Base-by-base conservation (phyloP, 2,888 invertebrate species). In the Fabriciana adippe region DNA sequence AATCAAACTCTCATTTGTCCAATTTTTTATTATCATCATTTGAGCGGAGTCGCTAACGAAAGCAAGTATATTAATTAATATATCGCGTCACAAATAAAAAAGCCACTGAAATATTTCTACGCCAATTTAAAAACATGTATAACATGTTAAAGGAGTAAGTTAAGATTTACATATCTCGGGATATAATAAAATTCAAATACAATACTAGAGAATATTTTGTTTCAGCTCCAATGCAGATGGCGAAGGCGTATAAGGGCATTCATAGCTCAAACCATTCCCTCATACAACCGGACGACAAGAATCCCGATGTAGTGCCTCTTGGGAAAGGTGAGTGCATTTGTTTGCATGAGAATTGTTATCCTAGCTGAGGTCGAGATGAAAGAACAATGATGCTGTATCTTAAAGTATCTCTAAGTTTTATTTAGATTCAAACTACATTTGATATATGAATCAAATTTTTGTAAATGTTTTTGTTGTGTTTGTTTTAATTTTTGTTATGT, bases 301-400 rank as follows among this genome's bases (percentile, higher is more conserved):
- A 97, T 92, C 97, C 97, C 41, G 97, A 97, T 84, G 97, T 97
- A 73, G 96, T 97, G 70, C 97, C 97, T 41, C 95, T 96, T 76
- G 97, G 96, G 84, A 97, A 97, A 95, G 97, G 97, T 97, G 66
- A 70, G 67, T 61, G 66, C 65, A 67, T 64, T 69, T 61, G 68
- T 68, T 63, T 69, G 67, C 35, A 31, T 16, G 11, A 3, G 50
- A 51, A 51, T 55, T 55, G 31, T 55, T 51, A 26, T 51, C 50
- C 61, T 31, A 61, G 50, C 51, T 61, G 5, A 50, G 50, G n/a
- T 50, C 50, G 50, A 50, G 6, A 35, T 57, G 6, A 16, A 31
- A 60, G 16, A 60, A 60, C 50, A 60, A 60, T 51, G 15, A 60
- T 11, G 35, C 35, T 41, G 35, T 41, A 41, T 41, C 35, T 41